Conservation (phyloP, 2,888 invertebrate genomes). For the Drosophila austrosaltans region DNA sequence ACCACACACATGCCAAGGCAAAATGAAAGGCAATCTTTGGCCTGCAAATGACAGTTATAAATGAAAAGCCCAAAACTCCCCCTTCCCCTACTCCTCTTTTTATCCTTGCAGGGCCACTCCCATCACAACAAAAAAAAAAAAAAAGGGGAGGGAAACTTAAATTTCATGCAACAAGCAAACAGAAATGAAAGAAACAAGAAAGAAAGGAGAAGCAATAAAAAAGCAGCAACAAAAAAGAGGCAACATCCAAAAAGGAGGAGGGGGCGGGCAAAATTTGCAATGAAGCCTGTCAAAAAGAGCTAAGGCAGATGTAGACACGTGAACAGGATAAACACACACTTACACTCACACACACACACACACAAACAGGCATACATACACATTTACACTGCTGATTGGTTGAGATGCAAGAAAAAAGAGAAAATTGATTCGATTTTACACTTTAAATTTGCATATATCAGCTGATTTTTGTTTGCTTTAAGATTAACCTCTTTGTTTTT, state of each 20-base stretch:
- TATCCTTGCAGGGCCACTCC: not conserved
- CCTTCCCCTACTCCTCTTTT: not conserved
- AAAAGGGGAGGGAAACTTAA: conserved; percentile 9
- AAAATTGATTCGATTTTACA: not conserved
- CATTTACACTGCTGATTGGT: conserved; percentile 4
- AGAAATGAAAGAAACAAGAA: not conserved
- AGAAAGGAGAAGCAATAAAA: conserved; percentile 7
- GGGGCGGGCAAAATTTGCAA: conserved; percentile 9
- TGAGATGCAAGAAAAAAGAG: not conserved
- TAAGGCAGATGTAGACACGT: conserved; percentile 8
- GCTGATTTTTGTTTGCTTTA: not conserved
- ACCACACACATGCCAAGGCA: conserved; percentile 32
- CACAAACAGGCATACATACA: not conserved
- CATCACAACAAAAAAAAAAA: too few species aligned
- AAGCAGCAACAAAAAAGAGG: conserved; percentile 3
- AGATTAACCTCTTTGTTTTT: not conserved
- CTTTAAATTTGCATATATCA: not conserved
- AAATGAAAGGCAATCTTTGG: conserved; percentile 11
- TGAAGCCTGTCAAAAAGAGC: conserved; percentile 13
- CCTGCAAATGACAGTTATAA: conserved; percentile 50
- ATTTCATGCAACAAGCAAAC: conserved; percentile 3
- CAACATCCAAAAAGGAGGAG: not conserved
- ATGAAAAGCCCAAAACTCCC: conserved; percentile 36
- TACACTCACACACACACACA: conserved; percentile 27
- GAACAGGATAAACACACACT: conserved; percentile 9